A percentile compares a stretch with the other conserved stretches of the same genome.
Evolutionary conservation across 2,113 vertebrate genomes (phyloP).

Genomic region (Grammomys surdaster): DNA sequence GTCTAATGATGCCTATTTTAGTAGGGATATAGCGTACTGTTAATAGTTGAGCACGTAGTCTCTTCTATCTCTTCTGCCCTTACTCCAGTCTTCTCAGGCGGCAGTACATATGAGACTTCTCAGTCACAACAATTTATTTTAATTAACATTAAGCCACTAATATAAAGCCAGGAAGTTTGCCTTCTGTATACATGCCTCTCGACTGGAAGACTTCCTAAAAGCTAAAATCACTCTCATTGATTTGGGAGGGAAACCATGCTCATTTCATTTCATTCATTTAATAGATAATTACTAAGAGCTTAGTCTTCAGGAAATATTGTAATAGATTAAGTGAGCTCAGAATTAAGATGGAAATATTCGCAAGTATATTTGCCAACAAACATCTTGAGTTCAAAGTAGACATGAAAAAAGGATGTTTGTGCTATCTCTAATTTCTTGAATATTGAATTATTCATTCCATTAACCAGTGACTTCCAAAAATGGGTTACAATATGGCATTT

Average conservation of each 20-base stretch:
- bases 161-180: conserved; percentile 2
- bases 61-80: not conserved
- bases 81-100: conserved; percentile 1
- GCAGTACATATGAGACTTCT: conserved; percentile 4
- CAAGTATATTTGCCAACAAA: conserved; percentile 61
- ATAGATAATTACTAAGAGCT: conserved; percentile 43
- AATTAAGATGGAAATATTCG: conserved; percentile 61
- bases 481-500: conserved; percentile 54
- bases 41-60: not conserved
- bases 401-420: conserved; percentile 64
- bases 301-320: conserved; percentile 16
- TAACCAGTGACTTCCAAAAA: conserved; percentile 64
- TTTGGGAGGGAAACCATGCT: not conserved
- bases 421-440: conserved; percentile 66
- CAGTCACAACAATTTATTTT: conserved; percentile 36
- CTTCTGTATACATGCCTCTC: not conserved
- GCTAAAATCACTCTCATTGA: conserved; percentile 30
- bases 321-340: conserved; percentile 20
- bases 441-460: conserved; percentile 75
- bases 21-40: not conserved
- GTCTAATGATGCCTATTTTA: conserved; percentile 7
- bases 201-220: not conserved
- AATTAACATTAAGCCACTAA: conserved; percentile 32
- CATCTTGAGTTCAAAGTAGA: conserved; percentile 68
- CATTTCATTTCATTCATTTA: conserved; percentile 50